Conservation (phyloP, 2,888 invertebrate species). For the Trissolcus brochymenae region DNA sequence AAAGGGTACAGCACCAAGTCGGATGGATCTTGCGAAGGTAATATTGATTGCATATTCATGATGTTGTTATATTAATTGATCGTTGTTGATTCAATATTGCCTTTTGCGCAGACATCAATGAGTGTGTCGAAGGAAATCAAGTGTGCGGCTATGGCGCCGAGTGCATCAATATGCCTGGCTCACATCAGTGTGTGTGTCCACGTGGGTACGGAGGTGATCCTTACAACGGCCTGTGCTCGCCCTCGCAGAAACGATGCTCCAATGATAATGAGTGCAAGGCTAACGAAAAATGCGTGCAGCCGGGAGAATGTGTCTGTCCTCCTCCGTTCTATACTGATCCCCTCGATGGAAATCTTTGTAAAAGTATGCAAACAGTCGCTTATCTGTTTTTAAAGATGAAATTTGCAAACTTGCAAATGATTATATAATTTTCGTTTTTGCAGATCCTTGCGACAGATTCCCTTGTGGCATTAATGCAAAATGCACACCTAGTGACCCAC, state of each 20-base stretch:
- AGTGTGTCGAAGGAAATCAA: conserved; percentile 86
- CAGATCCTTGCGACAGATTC: conserved; percentile 90
- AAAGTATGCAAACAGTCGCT: conserved; percentile 78
- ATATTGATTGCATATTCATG: conserved; percentile 2
- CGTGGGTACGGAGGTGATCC: conserved; percentile 89
- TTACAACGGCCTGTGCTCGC: conserved; percentile 87
- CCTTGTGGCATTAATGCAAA: conserved; percentile 93
- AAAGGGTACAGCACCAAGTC: conserved; percentile 86
- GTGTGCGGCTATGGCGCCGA: conserved; percentile 92
- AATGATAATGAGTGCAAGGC: conserved; percentile 89
- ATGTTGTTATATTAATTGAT: not conserved
- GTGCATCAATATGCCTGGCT: conserved; percentile 88
- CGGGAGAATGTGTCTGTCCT: conserved; percentile 93
- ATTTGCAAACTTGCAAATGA: too few species aligned
- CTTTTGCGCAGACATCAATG: conserved; percentile 82
- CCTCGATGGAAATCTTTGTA: conserved; percentile 89
- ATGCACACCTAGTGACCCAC: conserved; percentile 92
- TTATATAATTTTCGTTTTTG: not conserved
- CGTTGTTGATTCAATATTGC: conserved; percentile 5
- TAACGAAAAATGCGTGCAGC: conserved; percentile 94
- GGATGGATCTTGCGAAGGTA: conserved; percentile 87
- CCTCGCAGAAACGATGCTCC: conserved; percentile 88
- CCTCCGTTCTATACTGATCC: conserved; percentile 93
- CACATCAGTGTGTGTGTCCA: conserved; percentile 88
- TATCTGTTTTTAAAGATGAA: not conserved